Evolutionary conservation across 2,113 vertebrate species (phyloP).

Genomic region (Polypterus bichir): DNA sequence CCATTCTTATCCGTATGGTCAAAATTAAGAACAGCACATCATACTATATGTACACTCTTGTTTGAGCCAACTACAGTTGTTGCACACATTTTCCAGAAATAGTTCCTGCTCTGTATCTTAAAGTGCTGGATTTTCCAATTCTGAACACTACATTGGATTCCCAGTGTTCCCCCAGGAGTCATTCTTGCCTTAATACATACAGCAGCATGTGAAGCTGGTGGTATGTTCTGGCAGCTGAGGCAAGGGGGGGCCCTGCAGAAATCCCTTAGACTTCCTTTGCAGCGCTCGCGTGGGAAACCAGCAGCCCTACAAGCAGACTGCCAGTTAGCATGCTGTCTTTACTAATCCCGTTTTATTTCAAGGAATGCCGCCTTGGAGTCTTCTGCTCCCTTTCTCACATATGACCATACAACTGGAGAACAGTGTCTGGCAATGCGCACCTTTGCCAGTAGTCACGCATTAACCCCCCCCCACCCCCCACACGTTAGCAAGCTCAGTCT

Average conservation of each 20-base stretch:
- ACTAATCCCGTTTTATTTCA: no score
- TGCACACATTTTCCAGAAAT: no score
- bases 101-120: no score
- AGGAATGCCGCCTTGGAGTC: no score
- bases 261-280: no score
- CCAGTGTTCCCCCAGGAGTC: constrained; percentile 46
- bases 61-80: no score
- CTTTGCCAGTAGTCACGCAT: not conserved
- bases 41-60: no score
- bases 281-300: not conserved
- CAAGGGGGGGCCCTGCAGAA: not conserved
- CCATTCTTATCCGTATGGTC: no score
- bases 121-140: constrained; percentile 19
- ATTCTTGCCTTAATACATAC: constrained; percentile 55
- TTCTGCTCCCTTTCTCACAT: no score
- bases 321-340: no score
- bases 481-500: not conserved
- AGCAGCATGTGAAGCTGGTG: constrained; percentile 58
- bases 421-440: not conserved
- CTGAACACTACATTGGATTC: constrained; percentile 54
- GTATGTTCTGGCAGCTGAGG: constrained; percentile 59
- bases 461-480: not conserved
- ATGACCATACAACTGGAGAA: no score
- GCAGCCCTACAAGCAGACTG: constrained; percentile 1
- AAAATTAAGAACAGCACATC: no score